These are phyloP conservation scores for Osmerus mordax DNA, from an alignment of 2,113 vertebrate genomes.

Conservation along the genomic window DNA sequence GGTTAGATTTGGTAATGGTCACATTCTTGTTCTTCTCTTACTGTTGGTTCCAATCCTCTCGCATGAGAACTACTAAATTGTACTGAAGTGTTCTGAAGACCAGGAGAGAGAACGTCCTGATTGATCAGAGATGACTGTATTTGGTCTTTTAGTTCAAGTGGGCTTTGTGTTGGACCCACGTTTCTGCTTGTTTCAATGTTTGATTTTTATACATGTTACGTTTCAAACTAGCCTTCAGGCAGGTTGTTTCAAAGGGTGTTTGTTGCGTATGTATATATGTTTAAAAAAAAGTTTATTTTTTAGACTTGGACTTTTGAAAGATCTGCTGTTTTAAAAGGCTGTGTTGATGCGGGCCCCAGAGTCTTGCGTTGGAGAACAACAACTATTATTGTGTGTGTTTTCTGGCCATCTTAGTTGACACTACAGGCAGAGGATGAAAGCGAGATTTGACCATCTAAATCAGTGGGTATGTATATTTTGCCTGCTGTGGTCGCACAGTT, in stretches of 20 bases:
- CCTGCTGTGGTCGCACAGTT: not conserved
- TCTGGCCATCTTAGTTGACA: not conserved
- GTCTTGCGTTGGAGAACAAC: not conserved
- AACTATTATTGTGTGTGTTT: not conserved
- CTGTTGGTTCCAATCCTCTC: not conserved
- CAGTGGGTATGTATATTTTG: not conserved
- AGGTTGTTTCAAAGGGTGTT: slow-evolving; percentile 35
- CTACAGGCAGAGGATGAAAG: not conserved
- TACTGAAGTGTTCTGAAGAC: not conserved
- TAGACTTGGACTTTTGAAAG: slow-evolving; percentile 55
- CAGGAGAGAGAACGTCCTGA: not conserved
- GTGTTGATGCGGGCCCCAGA: slow-evolving; percentile 27
- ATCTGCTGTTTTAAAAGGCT: slow-evolving; percentile 56
- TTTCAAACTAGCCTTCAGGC: slow-evolving; percentile 30
- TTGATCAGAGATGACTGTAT: not conserved
- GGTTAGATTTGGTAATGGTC: not conserved
- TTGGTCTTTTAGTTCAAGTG: slow-evolving; percentile 11
- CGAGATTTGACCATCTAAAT: not conserved
- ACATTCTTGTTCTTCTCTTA: not conserved
- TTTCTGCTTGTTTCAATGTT: slow-evolving; percentile 18
- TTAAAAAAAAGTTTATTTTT: slow-evolving; percentile 62
- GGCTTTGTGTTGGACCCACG: slow-evolving; percentile 18
- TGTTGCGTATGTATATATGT: slow-evolving; percentile 63
- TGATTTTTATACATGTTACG: slow-evolving; percentile 27
- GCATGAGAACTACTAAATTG: too few species aligned